Evolutionary conservation across 2,797 vertebrate genomes (phyloP).

Genomic region (Bufotes viridis): DNA sequence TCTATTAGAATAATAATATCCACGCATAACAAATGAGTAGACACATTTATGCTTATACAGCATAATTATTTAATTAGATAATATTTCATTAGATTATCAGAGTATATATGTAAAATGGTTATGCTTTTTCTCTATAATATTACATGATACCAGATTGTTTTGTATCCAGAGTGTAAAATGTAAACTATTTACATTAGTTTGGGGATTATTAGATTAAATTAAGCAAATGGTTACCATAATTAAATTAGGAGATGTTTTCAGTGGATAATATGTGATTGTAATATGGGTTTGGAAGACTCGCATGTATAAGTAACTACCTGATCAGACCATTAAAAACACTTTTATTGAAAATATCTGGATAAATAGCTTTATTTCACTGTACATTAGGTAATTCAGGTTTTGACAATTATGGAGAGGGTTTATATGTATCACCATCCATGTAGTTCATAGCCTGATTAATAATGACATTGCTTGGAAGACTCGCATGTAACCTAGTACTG

Average conservation of each 20-base stretch:
- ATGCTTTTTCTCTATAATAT: background rate
- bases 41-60: too few species aligned
- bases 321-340: too few species aligned
- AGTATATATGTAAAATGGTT: background rate
- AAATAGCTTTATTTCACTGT: too few species aligned
- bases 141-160: background rate
- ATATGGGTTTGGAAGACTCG: background rate
- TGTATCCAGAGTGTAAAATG: background rate
- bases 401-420: too few species aligned
- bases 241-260: background rate
- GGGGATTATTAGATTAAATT: background rate
- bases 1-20: too few species aligned
- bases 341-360: too few species aligned
- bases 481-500: background rate
- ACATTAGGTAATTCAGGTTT: too few species aligned
- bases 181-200: background rate
- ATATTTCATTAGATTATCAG: background rate
- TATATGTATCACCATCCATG: too few species aligned
- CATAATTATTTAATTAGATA: background rate
- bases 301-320: too few species aligned
- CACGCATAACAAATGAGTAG: too few species aligned
- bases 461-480: too few species aligned
- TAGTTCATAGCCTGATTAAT: too few species aligned
- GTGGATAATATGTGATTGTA: background rate
- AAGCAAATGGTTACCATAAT: constrained; percentile 12